Evolutionary conservation across 2,113 vertebrate genomes (phyloP).

Genomic region (Neopipo cinnamomea): DNA sequence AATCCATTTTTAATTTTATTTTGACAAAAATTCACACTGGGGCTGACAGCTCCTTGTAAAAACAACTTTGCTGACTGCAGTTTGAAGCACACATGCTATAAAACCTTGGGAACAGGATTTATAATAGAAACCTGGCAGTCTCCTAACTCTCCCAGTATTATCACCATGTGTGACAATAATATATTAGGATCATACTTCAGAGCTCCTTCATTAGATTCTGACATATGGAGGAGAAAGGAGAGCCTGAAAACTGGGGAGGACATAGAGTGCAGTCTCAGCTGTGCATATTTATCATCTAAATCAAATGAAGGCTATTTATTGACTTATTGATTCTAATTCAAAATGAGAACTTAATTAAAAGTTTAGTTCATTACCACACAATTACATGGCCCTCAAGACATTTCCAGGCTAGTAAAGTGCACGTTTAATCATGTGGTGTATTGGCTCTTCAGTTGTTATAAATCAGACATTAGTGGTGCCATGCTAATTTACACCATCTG

Average conservation of each 20-base stretch:
- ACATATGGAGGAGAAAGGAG: slow-evolving; percentile 46
- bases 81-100: slow-evolving; percentile 11
- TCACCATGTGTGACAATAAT: slow-evolving; percentile 44
- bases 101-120: slow-evolving; percentile 29
- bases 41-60: slow-evolving; percentile 51
- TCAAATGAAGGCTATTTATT: slow-evolving; percentile 65
- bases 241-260: slow-evolving; percentile 25
- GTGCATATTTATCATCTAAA: slow-evolving; percentile 55
- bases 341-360: slow-evolving; percentile 69
- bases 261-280: slow-evolving; percentile 53
- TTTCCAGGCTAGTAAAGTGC: slow-evolving; percentile 44
- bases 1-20: slow-evolving; percentile 67
- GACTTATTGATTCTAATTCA: slow-evolving; percentile 69
- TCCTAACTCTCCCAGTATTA: background rate
- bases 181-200: slow-evolving; percentile 46
- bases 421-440: slow-evolving; percentile 52
- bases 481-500: slow-evolving; percentile 54
- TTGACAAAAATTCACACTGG: slow-evolving; percentile 55
- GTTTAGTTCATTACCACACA: slow-evolving; percentile 62
- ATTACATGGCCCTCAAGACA: slow-evolving; percentile 63
- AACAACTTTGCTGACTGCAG: slow-evolving; percentile 49
- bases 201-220: slow-evolving; percentile 55
- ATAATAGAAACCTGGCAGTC: slow-evolving; percentile 1
- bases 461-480: slow-evolving; percentile 52
- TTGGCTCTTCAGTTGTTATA: slow-evolving; percentile 48